Evolutionary conservation across 23 tunicate species (phyloP).

Genomic region (Trididemnum nubilum): DNA sequence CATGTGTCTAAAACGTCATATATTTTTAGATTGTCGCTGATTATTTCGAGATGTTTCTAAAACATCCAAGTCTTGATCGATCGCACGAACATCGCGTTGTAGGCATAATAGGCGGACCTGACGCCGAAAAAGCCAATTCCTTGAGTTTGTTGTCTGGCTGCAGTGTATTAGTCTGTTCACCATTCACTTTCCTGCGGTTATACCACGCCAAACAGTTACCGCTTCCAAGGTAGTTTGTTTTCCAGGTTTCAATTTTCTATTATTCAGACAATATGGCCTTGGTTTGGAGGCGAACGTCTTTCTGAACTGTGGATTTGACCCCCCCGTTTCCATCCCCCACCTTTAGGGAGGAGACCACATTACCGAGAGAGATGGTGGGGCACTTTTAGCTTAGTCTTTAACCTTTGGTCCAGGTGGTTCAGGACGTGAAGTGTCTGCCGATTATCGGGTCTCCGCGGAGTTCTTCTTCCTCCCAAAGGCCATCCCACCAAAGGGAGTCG

Average conservation of each 20-base stretch:
- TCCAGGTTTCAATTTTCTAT: no score
- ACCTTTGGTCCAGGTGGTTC: no score
- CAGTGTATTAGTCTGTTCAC: slow-evolving; percentile 65
- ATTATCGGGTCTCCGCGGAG: no score
- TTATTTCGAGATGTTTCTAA: slow-evolving; percentile 25
- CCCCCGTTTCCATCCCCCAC: background rate
- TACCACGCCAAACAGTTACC: slow-evolving; percentile 47
- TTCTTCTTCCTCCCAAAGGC: no score
- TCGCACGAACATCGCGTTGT: slow-evolving; percentile 25
- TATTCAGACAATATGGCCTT: no score
- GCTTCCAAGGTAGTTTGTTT: slow-evolving; percentile 62
- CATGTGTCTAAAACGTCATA: background rate
- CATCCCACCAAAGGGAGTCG: no score
- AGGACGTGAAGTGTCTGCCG: no score
- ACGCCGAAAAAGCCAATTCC: slow-evolving; percentile 45
- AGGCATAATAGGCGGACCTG: slow-evolving; percentile 69
- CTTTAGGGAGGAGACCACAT: no score
- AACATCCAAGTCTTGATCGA: background rate
- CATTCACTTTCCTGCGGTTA: slow-evolving; percentile 56
- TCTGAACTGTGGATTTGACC: no score
- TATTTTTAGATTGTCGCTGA: slow-evolving; percentile 31
- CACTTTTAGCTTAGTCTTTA: no score
- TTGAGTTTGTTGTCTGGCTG: slow-evolving; percentile 59
- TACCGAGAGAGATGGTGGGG: no score
- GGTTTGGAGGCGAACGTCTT: no score